phyloP scores from a whole-genome alignment of 2,113 vertebrate genomes.

The Cyanocitta stelleri region DNA sequence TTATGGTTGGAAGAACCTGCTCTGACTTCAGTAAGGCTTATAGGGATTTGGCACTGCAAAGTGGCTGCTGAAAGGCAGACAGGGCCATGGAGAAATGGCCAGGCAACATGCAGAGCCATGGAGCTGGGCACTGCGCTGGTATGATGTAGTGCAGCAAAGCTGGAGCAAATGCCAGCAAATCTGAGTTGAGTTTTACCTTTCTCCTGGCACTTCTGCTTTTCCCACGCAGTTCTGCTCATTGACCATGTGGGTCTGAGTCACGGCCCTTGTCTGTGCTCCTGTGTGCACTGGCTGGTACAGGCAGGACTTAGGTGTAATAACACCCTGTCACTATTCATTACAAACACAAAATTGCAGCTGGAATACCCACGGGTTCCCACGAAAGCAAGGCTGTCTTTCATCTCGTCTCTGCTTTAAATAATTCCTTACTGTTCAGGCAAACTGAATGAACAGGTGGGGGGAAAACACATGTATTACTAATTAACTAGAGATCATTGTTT shows the following conservation, averaged over 20 bases:
- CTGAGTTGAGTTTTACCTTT: not conserved
- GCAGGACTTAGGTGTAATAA: conserved; percentile 24
- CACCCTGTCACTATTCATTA: not conserved
- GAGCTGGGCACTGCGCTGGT: not conserved
- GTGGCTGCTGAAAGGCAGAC: not conserved
- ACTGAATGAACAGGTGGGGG: not conserved
- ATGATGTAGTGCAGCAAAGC: not conserved
- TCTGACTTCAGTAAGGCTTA: not conserved
- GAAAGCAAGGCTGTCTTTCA: not conserved
- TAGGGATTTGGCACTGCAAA: not conserved
- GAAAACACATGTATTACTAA: not conserved
- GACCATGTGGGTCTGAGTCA: not conserved
- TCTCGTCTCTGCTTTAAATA: not conserved
- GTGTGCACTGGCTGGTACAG: not conserved
- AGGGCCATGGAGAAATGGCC: not conserved
- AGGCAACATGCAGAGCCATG: not conserved
- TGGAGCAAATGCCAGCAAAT: not conserved
- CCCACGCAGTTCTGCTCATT: not conserved
- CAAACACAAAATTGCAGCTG: not conserved
- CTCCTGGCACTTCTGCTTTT: not conserved
- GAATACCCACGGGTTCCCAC: not conserved
- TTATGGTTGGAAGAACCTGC: not conserved
- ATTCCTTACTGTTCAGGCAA: not conserved
- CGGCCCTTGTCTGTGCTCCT: not conserved
- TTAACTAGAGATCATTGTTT: conserved; percentile 5